A percentile compares a stretch with the other conserved stretches of the same genome.
These are phyloP conservation scores for Paramormyrops hopkinsi DNA, from an alignment of 2,797 vertebrate genomes.

Conservation along the genomic window DNA sequence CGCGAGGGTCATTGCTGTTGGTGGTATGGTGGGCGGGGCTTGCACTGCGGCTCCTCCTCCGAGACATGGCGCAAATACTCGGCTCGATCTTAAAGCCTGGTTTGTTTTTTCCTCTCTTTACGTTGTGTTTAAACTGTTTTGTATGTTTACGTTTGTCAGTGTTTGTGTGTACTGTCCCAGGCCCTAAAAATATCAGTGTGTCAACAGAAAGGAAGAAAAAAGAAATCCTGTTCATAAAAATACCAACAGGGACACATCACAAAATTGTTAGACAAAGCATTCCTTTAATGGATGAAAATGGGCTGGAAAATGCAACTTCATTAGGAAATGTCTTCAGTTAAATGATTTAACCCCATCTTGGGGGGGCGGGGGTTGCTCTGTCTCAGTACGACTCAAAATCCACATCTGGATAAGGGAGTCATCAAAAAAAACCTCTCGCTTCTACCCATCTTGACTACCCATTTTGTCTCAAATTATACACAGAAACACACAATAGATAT, in stretches of 20 bases:
- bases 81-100: slow-evolving; percentile 33
- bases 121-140: slow-evolving; percentile 41
- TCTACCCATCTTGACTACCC: neutral
- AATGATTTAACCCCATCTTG: neutral
- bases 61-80: slow-evolving; percentile 61
- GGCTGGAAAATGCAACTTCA: neutral
- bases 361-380: neutral
- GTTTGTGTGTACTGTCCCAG: slow-evolving; percentile 45
- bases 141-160: slow-evolving; percentile 41
- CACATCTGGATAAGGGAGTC: neutral
- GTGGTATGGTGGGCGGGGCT: slow-evolving; percentile 58
- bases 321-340: neutral
- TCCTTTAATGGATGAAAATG: slow-evolving; percentile 29
- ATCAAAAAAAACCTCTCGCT: neutral
- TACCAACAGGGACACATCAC: slow-evolving; percentile 37
- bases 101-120: slow-evolving; percentile 27
- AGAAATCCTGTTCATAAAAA: slow-evolving; percentile 58
- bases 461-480: neutral
- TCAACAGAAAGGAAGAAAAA: slow-evolving; percentile 54
- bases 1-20: slow-evolving; percentile 75
- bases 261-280: slow-evolving; percentile 33
- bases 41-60: slow-evolving; percentile 70
- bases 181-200: slow-evolving; percentile 64
- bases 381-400: neutral
- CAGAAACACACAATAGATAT: neutral